These are phyloP conservation scores for Haliaeetus leucogaster DNA, from an alignment of 2,113 vertebrate species.

Conservation along the genomic window DNA sequence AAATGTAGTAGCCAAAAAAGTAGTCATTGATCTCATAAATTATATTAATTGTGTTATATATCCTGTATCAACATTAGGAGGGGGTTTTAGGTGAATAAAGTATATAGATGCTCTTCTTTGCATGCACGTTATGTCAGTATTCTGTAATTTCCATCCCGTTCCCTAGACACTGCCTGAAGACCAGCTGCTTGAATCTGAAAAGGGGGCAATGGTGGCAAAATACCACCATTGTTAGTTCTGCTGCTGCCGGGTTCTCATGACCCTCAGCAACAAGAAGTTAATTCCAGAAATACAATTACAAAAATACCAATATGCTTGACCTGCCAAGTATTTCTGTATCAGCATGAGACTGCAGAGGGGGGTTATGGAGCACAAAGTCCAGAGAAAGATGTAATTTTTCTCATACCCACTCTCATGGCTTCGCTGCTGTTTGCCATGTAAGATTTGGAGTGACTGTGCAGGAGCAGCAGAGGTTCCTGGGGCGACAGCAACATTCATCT, in stretches of 20 bases:
- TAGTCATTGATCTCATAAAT: not conserved
- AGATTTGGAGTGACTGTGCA: not conserved
- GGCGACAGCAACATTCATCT: not conserved
- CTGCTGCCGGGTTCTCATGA: conserved; percentile 45
- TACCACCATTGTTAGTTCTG: conserved; percentile 36
- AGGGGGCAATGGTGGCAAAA: conserved; percentile 15
- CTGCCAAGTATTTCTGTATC: conserved; percentile 49
- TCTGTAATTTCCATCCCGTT: not conserved
- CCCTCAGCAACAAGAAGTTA: conserved; percentile 38
- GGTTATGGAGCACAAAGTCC: not conserved
- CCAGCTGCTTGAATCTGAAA: not conserved
- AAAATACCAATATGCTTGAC: conserved; percentile 58
- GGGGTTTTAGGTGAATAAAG: not conserved
- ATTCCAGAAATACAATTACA: conserved; percentile 57
- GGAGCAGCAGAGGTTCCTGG: not conserved
- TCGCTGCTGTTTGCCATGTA: not conserved
- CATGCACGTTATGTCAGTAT: not conserved
- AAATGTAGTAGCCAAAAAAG: not conserved
- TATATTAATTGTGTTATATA: not conserved
- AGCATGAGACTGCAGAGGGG: not conserved
- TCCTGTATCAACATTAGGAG: not conserved
- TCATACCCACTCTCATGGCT: not conserved
- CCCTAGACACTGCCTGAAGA: not conserved
- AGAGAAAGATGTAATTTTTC: conserved; percentile 7
- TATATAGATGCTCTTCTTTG: not conserved